Percentiles rank a stretch among this genome's conserved stretches.
phyloP scores from a whole-genome alignment of 2,888 invertebrate species.

The Lepidocyrtoides sp. region DNA sequence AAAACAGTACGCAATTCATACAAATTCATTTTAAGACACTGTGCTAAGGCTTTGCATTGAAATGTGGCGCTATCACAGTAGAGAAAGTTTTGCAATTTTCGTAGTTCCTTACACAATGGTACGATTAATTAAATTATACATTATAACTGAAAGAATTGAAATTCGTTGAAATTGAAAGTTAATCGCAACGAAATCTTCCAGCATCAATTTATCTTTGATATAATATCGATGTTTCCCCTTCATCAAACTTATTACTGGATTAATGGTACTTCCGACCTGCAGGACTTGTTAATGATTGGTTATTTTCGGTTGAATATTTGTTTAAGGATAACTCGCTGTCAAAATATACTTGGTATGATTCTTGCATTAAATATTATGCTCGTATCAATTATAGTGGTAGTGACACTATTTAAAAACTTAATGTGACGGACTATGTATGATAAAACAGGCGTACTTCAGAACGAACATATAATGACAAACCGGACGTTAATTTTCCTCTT shows the following conservation, averaged over 20 bases:
- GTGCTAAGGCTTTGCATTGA: slow-evolving; percentile 76
- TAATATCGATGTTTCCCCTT: slow-evolving; percentile 70
- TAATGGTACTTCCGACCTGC: slow-evolving; percentile 54
- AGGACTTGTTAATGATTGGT: slow-evolving; percentile 56
- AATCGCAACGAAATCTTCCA: too few relatives aligned
- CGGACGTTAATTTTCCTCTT: slow-evolving; percentile 77
- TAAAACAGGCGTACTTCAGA: slow-evolving; percentile 65
- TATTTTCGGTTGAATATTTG: slow-evolving; percentile 80
- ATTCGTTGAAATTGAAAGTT: too few relatives aligned
- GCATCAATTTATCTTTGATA: slow-evolving; percentile 75
- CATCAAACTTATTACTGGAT: slow-evolving; percentile 68
- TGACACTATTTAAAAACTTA: too few relatives aligned
- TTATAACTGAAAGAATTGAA: too few relatives aligned
- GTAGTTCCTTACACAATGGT: too few relatives aligned
- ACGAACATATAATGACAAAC: slow-evolving; percentile 70
- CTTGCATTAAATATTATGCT: too few relatives aligned
- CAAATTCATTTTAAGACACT: slow-evolving; percentile 58
- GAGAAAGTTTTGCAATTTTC: too few relatives aligned
- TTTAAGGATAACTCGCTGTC: slow-evolving; percentile 70
- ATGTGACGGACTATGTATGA: background rate
- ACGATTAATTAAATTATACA: too few relatives aligned
- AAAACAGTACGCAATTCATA: background rate
- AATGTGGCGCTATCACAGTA: slow-evolving; percentile 80
- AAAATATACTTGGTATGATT: slow-evolving; percentile 71
- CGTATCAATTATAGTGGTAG: too few relatives aligned